phyloP scores from a whole-genome alignment of 2,888 invertebrate species.

The Isoperla grammatica region DNA sequence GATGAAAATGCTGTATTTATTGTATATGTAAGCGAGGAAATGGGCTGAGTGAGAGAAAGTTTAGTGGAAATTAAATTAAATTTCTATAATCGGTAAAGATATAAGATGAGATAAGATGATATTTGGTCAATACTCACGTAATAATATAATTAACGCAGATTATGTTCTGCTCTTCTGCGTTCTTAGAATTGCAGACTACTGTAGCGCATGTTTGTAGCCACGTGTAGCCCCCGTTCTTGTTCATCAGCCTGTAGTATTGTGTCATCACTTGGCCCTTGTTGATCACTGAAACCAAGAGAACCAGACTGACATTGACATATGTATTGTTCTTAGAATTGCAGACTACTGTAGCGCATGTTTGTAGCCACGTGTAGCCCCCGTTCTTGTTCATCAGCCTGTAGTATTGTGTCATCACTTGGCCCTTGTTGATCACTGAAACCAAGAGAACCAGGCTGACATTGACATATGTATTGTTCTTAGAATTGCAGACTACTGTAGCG shows the following conservation, averaged over 20 bases:
- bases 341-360: constrained; percentile 94
- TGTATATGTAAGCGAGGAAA: too few species aligned
- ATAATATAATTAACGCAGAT: constrained; percentile 97
- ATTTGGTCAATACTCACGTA: constrained; percentile 72
- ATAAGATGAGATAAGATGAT: too few species aligned
- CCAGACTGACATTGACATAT: too few species aligned
- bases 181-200: constrained; percentile 91
- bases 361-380: constrained; percentile 95
- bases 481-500: constrained; percentile 92
- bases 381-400: constrained; percentile 94
- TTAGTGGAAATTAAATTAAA: too few species aligned
- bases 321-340: constrained; percentile 87
- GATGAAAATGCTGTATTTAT: too few species aligned
- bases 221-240: constrained; percentile 92
- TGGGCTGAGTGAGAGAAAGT: too few species aligned
- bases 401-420: constrained; percentile 94
- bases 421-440: constrained; percentile 86
- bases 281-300: constrained; percentile 79
- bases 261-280: constrained; percentile 95
- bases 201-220: constrained; percentile 98
- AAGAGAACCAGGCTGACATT: too few species aligned
- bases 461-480: constrained; percentile 83
- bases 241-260: constrained; percentile 93
- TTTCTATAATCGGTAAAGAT: too few species aligned
- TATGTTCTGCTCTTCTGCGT: constrained; percentile 94